Conservation (phyloP, 2,113 vertebrate genomes). For the Rostratula benghalensis region DNA sequence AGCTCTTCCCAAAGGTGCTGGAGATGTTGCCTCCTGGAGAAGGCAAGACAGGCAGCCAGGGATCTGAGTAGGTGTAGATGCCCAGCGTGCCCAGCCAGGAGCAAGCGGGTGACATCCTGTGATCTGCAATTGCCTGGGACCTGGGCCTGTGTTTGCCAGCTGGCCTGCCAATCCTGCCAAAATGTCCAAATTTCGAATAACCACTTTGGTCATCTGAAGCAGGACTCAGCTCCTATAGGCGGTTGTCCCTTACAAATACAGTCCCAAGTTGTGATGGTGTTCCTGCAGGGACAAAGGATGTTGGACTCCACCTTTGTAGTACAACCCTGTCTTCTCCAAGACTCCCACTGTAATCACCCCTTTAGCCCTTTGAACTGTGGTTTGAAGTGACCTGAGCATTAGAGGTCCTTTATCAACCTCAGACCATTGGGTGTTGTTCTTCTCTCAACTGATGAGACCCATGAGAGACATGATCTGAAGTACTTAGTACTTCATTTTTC, state of each 20-base stretch:
- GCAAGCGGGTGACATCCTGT: not conserved
- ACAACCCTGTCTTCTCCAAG: not conserved
- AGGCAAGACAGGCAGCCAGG: not conserved
- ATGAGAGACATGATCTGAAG: not conserved
- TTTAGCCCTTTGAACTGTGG: not conserved
- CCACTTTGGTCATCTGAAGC: not conserved
- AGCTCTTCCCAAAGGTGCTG: not conserved
- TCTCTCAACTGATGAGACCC: not conserved
- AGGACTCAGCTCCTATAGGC: not conserved
- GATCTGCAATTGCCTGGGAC: not conserved
- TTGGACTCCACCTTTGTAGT: not conserved
- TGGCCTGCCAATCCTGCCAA: not conserved
- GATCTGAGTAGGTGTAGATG: not conserved
- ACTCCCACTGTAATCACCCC: not conserved
- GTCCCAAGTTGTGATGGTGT: not conserved
- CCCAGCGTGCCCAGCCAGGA: not conserved
- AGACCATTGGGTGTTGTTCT: not conserved
- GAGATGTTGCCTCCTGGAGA: not conserved
- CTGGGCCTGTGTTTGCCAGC: not conserved
- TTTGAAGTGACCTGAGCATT: not conserved
- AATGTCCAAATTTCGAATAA: not conserved
- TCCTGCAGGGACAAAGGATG: not conserved
- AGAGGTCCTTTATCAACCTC: not conserved
- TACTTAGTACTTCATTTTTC: not conserved
- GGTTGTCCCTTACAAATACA: not conserved